Evolutionary conservation across 2,888 invertebrate species (phyloP), one percentile per base, ranked within the genome.

Genomic region (Pseudeuparius sepicola): DNA sequence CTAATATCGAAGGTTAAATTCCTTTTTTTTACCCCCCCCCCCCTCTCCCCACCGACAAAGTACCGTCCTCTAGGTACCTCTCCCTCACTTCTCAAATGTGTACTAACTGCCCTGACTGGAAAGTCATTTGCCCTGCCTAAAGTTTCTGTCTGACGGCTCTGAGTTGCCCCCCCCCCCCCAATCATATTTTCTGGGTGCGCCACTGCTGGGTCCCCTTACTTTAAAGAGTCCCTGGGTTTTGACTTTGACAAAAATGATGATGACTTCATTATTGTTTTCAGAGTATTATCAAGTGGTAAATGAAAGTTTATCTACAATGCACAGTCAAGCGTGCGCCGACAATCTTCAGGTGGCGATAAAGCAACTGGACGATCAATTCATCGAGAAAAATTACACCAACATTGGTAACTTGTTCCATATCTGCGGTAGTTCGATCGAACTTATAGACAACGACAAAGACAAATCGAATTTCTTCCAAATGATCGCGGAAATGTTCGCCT

Each of bases 401-500:
- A 6, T 42, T 9, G 26, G 36, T 14, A 18, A 75, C 39, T 71
- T 74, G 54, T 90, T 90, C 56, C 75, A 81, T 51, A 69, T 87
- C 3, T 90, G 90, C 51, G 73, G 78, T 50, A 74, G 78, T 0
- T n/a, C n/a, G n/a, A n/a, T n/a, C n/a, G n/a, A n/a, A n/a, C n/a
- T n/a, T n/a, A 69, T 89, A 31, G 69, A 76, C 44, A 61, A 68
- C 5, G 72, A 74, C 1, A 62, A 72, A 9, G 56, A 66, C 1
- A 70, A 70, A 41, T 45, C 43, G 2, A 63, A 74, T 23, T 86
- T 88, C 52, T 68, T 89, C n/a, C 68, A 78, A 2, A 89, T 79
- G 54, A 75, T 96, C 36, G 83, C 90, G 1, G 75, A 79, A 29
- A 83, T 86, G 59, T 86, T 94, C 60, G 90, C 88, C 31, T 86